phyloP scores from a whole-genome alignment of 2,113 vertebrate genomes.

The Helogale parvula region DNA sequence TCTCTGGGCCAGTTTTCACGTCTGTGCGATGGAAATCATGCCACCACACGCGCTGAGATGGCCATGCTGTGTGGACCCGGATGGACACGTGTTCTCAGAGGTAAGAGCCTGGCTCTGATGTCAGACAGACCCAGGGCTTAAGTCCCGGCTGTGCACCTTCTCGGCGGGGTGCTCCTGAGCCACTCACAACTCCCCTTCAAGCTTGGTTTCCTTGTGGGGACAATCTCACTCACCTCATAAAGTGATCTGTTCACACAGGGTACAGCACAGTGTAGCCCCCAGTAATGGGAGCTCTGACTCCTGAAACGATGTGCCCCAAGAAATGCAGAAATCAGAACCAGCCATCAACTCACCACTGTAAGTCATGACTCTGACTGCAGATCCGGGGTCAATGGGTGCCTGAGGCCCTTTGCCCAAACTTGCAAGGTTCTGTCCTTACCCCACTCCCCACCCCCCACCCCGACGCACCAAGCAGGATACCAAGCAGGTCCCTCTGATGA shows the following conservation, averaged over 20 bases:
- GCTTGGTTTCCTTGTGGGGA: not conserved
- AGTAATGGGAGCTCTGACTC: not conserved
- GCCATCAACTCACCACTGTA: not conserved
- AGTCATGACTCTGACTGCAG: not conserved
- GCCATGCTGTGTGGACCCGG: not conserved
- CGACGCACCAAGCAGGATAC: not conserved
- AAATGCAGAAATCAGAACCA: not conserved
- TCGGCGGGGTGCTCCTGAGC: not conserved
- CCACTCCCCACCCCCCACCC: too few species aligned
- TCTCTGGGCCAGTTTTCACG: not conserved
- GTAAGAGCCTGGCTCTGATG: not conserved
- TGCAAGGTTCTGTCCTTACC: not conserved
- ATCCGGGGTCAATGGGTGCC: not conserved
- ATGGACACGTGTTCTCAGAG: rapidly evolving
- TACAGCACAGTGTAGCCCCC: rapidly evolving
- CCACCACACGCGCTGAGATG: too few species aligned
- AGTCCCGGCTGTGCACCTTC: not conserved
- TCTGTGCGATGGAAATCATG: not conserved
- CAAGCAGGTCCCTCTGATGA: not conserved
- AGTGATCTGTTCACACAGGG: too few species aligned
- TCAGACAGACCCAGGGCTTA: not conserved
- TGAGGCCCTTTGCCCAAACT: not conserved
- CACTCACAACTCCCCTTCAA: not conserved
- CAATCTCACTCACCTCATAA: not conserved
- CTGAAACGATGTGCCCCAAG: not conserved